Evolutionary conservation across 2,888 invertebrate species (phyloP), one percentile per base, ranked within the genome.

Genomic region (Hypena proboscidalis): DNA sequence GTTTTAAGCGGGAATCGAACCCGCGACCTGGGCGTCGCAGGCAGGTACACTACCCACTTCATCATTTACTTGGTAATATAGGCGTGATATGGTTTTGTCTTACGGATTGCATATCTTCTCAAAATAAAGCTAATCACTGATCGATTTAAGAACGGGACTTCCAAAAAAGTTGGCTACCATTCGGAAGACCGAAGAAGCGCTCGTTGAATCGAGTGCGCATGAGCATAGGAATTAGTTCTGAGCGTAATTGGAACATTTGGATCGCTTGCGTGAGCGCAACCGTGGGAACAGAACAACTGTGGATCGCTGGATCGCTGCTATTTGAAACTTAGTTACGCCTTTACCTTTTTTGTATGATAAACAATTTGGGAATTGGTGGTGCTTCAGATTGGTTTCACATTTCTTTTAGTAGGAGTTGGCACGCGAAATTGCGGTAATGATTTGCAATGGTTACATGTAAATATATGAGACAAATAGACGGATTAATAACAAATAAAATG

Each of bases 201-300:
- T 23, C 41, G 42, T 46, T 39, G 32, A 38, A 27, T 27, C 42
- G 77, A 74, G 70, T 70, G 80, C 75, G 76, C 74, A 76, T 58
- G 69, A 68, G 77, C 78, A 78, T 74, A 77, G 59, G 74, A 75
- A 83, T 83, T 77, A 80, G 74, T 65, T 69, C 64, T 67, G 65
- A 60, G 47, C 39, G 67, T 74, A 76, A 75, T 76, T 77, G 77
- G 77, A 70, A 70, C 69, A 75, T 74, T 76, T 73, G 73, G 77
- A 70, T 70, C 68, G 70, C 53, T 85, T 83, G 87, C 87, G 86
- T 87, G 88, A 73, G 74, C 70, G 73, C 74, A 63, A 57, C 75
- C 88, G 88, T 86, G 88, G 85, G 88, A 87, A 86, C 58, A 74
- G 62, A 82, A 85, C 82, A 74, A 74, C 70, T 77, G 71, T 70